These are phyloP conservation scores for Cairina moschata DNA, from an alignment of 2,113 vertebrate genomes.

Conservation along the genomic window DNA sequence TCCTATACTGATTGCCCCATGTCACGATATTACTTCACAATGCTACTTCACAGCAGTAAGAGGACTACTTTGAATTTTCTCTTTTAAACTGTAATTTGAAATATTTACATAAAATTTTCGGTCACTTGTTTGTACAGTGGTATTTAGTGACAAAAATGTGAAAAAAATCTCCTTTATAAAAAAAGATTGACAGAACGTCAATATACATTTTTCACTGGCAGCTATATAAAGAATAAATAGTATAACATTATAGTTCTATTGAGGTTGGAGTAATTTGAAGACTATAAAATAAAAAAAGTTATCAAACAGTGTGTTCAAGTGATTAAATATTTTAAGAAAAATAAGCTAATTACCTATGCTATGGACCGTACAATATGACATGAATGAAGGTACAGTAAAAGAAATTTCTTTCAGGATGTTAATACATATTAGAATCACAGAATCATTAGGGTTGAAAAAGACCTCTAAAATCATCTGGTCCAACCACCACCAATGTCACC, in stretches of 20 bases:
- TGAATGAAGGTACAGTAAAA: background rate
- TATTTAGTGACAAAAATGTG: background rate
- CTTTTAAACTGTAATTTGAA: background rate
- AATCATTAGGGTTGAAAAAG: too few species aligned
- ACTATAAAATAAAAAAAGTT: background rate
- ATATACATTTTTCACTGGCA: background rate
- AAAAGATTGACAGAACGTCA: background rate
- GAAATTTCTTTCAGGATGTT: background rate
- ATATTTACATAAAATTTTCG: background rate
- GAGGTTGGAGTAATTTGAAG: background rate
- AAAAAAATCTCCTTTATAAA: background rate
- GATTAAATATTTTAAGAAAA: background rate
- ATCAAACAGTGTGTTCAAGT: background rate
- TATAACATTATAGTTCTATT: background rate
- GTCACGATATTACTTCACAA: background rate
- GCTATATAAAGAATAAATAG: background rate
- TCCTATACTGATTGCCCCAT: background rate
- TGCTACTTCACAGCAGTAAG: background rate
- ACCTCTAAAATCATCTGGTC: too few species aligned
- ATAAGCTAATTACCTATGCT: background rate
- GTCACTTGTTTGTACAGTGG: background rate
- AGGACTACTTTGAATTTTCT: background rate
- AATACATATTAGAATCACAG: background rate
- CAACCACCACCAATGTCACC: too few species aligned
- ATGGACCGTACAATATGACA: fast-evolving